Base-by-base conservation (phyloP, 2,888 invertebrate species). In the Rhagium mordax region DNA sequence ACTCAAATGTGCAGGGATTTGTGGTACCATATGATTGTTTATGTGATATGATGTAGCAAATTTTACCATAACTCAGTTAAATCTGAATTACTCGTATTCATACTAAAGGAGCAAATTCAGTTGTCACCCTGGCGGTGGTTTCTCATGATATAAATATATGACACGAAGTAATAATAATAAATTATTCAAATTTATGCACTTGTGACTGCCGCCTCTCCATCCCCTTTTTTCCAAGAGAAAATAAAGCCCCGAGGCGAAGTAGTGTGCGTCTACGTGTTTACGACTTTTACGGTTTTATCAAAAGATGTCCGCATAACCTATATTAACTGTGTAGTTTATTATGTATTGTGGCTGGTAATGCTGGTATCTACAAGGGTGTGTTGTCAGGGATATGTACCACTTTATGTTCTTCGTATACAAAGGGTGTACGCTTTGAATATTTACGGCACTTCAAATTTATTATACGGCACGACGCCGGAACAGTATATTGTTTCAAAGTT, bases 321-420 rank as follows among this genome's bases (percentile, higher is more conserved):
- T 59, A 59, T 57, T 57, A 60, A 60, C 15, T 47, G 5, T n/a
- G 47, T 18, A n/a, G 29, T 61, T 61, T 61, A 61, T 61, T 61
- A 61, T 61, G 61, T 61, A 61, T 61, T 61, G 61, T 18, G 61
- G 61, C 47, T 13, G 47, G 61, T 47, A 61, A 61, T 47, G 61
- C 18, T 41, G 61, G 47, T 33, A 61, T 61, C 61, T 61, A 61
- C 61, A 47, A 18, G 61, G 47, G 47, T 47, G 10, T n/a, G 61
- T 61, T 47, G 59, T 59, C 33, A 20, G 15, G 27, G 15, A 59
- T 33, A 33, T 29, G 33, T 59, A 59, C 59, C 60, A 60, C 61
- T 61, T 61, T 61, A 61, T 61, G 47, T 61, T 21, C 61, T 47
- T 61, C 15, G 47, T 61, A 47, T 21, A 61, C 61, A 61, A 61